These are phyloP conservation scores for Tenualosa ilisha DNA, from an alignment of 2,797 vertebrate species.

Conservation along the genomic window DNA sequence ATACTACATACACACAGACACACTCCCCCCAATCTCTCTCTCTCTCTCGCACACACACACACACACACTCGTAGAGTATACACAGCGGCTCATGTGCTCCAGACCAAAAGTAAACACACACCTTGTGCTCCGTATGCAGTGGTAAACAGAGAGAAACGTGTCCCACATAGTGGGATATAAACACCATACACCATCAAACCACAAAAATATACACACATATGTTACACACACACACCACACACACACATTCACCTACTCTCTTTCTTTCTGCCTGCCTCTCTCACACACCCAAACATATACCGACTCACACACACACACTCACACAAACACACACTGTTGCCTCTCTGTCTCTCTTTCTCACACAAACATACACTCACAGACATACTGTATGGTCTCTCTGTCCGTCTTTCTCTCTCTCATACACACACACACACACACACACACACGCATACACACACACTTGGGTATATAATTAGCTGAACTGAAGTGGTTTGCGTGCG, in stretches of 20 bases:
- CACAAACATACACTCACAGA: neutral
- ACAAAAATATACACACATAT: neutral
- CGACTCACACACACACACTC: no score
- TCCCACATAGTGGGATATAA: neutral
- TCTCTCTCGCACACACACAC: neutral
- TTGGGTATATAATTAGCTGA: neutral
- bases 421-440: neutral
- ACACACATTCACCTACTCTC: neutral
- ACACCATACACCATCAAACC: neutral
- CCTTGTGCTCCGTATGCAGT: neutral
- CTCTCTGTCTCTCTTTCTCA: no score
- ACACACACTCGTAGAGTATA: neutral
- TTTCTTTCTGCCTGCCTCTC: no score
- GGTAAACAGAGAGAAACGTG: constrained; percentile 1
- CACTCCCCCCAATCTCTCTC: no score
- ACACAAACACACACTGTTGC: no score
- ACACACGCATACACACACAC: neutral
- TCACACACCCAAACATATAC: no score
- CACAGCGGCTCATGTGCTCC: neutral
- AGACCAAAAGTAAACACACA: neutral
- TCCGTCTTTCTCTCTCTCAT: no score
- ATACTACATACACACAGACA: neutral
- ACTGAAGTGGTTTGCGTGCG: constrained; percentile 25
- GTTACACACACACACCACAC: neutral
- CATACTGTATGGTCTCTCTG: no score